A percentile compares a stretch with the other conserved stretches of the same genome.
These are phyloP conservation scores for Tanytarsus gracilentus DNA, from an alignment of 2,888 invertebrate genomes.

Conservation along the genomic window DNA sequence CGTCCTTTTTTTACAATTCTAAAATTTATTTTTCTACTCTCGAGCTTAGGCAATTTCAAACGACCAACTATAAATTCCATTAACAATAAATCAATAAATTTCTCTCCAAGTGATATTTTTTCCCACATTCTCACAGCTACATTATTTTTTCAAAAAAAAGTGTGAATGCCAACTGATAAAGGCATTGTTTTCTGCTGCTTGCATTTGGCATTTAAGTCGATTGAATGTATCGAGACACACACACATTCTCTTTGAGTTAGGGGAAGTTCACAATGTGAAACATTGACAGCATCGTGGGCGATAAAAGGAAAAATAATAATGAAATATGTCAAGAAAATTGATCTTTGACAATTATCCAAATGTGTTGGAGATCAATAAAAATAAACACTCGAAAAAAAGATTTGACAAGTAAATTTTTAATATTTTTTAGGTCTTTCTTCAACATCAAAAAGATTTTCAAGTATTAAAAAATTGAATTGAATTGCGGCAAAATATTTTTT, in stretches of 20 bases:
- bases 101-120: constrained; percentile 10
- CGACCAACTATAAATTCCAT: background rate
- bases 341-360: constrained; percentile 25
- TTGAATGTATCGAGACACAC: background rate
- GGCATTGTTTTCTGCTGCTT: constrained; percentile 15
- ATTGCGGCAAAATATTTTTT: constrained; percentile 1
- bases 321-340: constrained; percentile 26
- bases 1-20: no score
- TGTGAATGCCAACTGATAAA: constrained; percentile 26
- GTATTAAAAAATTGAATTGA: constrained; percentile 19
- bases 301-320: constrained; percentile 10
- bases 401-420: no score
- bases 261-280: background rate
- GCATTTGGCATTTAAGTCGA: constrained; percentile 8
- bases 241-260: background rate
- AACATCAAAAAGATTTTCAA: no score
- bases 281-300: background rate
- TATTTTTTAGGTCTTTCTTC: no score
- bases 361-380: constrained; percentile 19
- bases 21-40: no score
- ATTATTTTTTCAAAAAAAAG: background rate
- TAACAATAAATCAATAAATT: constrained; percentile 22
- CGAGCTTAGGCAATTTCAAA: no score
- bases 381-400: no score
- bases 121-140: background rate